Evolutionary conservation across 2,797 vertebrate species (phyloP).

Genomic region (Oophaga sylvatica): DNA sequence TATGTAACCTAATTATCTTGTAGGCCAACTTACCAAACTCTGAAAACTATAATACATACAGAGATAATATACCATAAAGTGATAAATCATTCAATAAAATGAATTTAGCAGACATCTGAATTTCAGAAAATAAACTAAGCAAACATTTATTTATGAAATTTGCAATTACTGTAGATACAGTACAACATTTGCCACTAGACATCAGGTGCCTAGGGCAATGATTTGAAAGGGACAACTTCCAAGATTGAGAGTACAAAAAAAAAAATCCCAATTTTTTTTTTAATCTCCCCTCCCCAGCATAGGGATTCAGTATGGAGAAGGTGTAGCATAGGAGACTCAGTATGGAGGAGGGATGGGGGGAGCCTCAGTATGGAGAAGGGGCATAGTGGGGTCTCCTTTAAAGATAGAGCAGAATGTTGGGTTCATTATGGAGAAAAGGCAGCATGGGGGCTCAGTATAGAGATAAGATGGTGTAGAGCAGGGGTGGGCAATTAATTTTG

Average conservation of each 20-base stretch:
- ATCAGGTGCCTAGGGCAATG: neutral
- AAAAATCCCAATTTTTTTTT: neutral
- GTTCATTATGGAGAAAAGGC: too few species aligned
- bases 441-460: too few species aligned
- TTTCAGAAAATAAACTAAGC: neutral
- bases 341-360: too few species aligned
- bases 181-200: neutral
- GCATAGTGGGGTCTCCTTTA: too few species aligned
- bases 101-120: neutral
- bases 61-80: neutral
- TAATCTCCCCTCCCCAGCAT: too few species aligned
- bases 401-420: too few species aligned
- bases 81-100: neutral
- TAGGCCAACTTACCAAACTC: neutral
- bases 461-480: too few species aligned
- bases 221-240: neutral
- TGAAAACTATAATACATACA: neutral
- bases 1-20: neutral
- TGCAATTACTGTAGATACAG: neutral
- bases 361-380: too few species aligned
- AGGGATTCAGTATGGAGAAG: too few species aligned
- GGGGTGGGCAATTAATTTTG: too few species aligned
- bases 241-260: neutral
- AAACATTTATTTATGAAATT: too few species aligned
- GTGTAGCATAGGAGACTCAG: too few species aligned